A percentile compares a stretch with the other conserved stretches of the same genome.
These are phyloP conservation scores for Coreoperca whiteheadi DNA, from an alignment of 2,113 vertebrate species.

Conservation along the genomic window DNA sequence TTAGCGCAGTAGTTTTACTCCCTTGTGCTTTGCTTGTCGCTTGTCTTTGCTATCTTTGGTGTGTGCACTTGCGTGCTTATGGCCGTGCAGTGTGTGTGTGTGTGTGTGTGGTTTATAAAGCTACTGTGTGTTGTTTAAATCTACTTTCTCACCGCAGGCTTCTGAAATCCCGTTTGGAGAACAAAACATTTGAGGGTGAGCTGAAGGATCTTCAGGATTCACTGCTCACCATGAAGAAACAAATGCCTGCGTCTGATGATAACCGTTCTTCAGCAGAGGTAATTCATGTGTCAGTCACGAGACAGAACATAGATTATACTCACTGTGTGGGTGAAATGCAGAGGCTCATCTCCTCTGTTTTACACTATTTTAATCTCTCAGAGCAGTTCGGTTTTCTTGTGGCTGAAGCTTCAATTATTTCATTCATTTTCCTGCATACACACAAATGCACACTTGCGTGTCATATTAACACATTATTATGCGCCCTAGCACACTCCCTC, in stretches of 20 bases:
- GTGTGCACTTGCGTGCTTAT: constrained; percentile 21
- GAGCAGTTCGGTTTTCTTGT: constrained; percentile 19
- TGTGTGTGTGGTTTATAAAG: background rate
- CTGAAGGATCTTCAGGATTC: constrained; percentile 84
- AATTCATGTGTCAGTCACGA: constrained; percentile 34
- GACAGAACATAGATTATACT: constrained; percentile 44
- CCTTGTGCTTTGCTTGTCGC: constrained; percentile 29
- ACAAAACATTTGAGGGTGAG: constrained; percentile 88
- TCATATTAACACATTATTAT: constrained; percentile 18
- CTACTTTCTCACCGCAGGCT: constrained; percentile 80
- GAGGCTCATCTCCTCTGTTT: constrained; percentile 34
- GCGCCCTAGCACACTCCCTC: constrained; percentile 22
- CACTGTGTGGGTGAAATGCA: constrained; percentile 50
- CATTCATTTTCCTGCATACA: constrained; percentile 5
- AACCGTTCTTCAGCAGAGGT: constrained; percentile 71
- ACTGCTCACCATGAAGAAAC: constrained; percentile 75
- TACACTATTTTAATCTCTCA: constrained; percentile 13
- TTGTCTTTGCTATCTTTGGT: constrained; percentile 2
- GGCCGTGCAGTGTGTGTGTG: constrained; percentile 18
- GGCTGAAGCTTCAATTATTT: background rate
- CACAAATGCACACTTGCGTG: background rate
- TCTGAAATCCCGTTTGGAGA: constrained; percentile 87
- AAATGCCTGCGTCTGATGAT: constrained; percentile 69
- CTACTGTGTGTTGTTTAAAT: background rate
- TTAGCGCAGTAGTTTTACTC: constrained; percentile 1